These are phyloP conservation scores for Naja naja DNA, from an alignment of 2,113 vertebrate species.

Conservation along the genomic window DNA sequence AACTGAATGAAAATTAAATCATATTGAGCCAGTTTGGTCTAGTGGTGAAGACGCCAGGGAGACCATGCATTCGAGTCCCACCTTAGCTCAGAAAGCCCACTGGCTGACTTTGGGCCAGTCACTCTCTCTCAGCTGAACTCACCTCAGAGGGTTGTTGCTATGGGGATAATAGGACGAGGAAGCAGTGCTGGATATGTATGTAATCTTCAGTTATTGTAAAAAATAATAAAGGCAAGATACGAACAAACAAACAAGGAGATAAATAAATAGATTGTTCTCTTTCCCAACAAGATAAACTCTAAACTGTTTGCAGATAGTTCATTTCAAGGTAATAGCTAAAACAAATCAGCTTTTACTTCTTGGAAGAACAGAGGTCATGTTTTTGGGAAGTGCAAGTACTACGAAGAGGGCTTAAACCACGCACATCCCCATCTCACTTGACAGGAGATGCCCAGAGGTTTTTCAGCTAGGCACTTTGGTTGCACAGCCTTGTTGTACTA, in stretches of 20 bases:
- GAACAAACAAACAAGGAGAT: not conserved
- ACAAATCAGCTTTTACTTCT: not conserved
- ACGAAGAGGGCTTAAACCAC: not conserved
- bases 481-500: not conserved
- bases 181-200: not conserved
- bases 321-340: not conserved
- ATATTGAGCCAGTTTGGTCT: not conserved
- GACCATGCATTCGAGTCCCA: too few relatives aligned
- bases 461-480: not conserved
- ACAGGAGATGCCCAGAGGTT: not conserved
- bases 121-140: not conserved
- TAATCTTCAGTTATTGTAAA: not conserved
- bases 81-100: not conserved
- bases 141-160: not conserved
- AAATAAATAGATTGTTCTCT: not conserved
- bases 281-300: not conserved
- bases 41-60: not conserved
- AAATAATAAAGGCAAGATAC: not conserved
- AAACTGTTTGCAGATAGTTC: not conserved
- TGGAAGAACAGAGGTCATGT: not conserved
- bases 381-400: not conserved
- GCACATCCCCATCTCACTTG: not conserved
- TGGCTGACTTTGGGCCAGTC: not conserved
- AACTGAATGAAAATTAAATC: not conserved
- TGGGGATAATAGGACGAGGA: not conserved